Evolutionary conservation across 1,140 invertebrate genomes (phyloP), one percentile per base, ranked within the genome.

Genomic region (Coelopa frigida): DNA sequence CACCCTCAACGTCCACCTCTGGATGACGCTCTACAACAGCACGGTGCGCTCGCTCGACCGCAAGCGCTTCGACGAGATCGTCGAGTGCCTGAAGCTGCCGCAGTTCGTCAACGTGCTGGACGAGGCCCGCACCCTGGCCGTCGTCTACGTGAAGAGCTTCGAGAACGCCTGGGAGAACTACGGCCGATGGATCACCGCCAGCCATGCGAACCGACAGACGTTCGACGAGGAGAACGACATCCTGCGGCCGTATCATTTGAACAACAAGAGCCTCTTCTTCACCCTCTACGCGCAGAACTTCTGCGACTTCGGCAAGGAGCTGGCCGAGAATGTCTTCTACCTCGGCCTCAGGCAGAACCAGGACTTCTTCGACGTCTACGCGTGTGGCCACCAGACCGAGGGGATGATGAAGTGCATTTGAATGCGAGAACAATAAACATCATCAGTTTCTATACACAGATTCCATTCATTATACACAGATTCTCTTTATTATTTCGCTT

Each of bases 81-180:
- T 23, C 7, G 46, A 66, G 42, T 67, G 63, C 17, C 42, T 67
- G 3, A 59, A 66, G 36, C 33, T 67, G 44, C 62, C 63, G 5
- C 62, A 54, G 11, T 61, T 58, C 18, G 60, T 67, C 10, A 62
- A 61, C 29, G 62, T 59, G 2, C 33, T 67, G 26, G 60, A 61
- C 3, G 63, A 67, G 37, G 63, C 62, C 3, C 44, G 60, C 0
- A 53, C 63, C 44, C 45, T 67, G 33, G 60, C 63, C 6, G 49
- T 67, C 0, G 54, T 67, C n/a, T 67, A 67, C 39, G 18, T 67
- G 26, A 67, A 67, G 44, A 66, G 62, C 22, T 63, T 67, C 12
- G 50, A 57, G 1, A 49, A 51, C 20, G 45, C 59, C 3, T 67
- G 60, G 58, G 44, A 54, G 14, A 60, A 67, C 20, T 67, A 66